Evolutionary conservation across 2,888 invertebrate species (phyloP).

Genomic region (Mechanitis mazaeus): DNA sequence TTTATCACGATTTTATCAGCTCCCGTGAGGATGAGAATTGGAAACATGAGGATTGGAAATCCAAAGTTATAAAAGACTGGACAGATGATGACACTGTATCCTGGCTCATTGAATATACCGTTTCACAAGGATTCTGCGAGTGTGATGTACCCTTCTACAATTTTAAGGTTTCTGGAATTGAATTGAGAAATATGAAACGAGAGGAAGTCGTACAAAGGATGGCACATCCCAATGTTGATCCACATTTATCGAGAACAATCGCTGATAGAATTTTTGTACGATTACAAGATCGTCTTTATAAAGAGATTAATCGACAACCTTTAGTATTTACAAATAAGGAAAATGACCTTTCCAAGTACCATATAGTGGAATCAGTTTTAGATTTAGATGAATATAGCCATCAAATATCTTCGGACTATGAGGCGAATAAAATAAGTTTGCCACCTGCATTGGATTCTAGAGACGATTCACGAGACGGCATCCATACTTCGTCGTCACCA

Average conservation of each 20-base stretch:
- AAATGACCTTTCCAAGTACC: slow-evolving; percentile 50
- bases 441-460: slow-evolving; percentile 55
- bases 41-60: slow-evolving; percentile 69
- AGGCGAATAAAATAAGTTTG: slow-evolving; percentile 49
- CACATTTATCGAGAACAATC: slow-evolving; percentile 45
- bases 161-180: slow-evolving; percentile 58
- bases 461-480: slow-evolving; percentile 61
- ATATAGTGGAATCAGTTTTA: slow-evolving; percentile 50
- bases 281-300: slow-evolving; percentile 52
- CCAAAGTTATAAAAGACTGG: slow-evolving; percentile 74
- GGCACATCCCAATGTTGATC: slow-evolving; percentile 53
- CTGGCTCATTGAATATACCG: slow-evolving; percentile 70
- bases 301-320: slow-evolving; percentile 52
- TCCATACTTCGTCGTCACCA: slow-evolving; percentile 57
- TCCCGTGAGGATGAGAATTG: slow-evolving; percentile 43
- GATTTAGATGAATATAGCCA: slow-evolving; percentile 59
- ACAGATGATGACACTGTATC: slow-evolving; percentile 74
- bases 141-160: slow-evolving; percentile 64
- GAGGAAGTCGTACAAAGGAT: slow-evolving; percentile 59
- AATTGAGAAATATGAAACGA: slow-evolving; percentile 54
- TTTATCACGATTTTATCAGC: slow-evolving; percentile 64
- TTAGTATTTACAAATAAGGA: slow-evolving; percentile 58
- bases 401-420: slow-evolving; percentile 52
- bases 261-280: slow-evolving; percentile 58
- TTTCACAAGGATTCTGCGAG: slow-evolving; percentile 54